Conservation (phyloP, 92 coral and sea anemone genomes). For the Palythoa heliodiscus region DNA sequence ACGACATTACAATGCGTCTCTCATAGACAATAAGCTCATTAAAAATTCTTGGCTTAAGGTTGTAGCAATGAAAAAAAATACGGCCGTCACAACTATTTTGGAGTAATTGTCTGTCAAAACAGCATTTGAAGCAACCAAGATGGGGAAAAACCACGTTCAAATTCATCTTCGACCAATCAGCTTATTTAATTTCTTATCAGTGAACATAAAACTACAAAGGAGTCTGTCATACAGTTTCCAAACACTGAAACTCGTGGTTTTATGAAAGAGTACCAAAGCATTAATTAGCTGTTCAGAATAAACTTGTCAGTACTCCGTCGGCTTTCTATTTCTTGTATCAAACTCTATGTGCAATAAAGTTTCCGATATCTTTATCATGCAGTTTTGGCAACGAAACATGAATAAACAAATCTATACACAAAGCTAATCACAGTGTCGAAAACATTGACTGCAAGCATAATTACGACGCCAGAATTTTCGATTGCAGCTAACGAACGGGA, state of each 20-base stretch:
- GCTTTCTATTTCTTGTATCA: not conserved
- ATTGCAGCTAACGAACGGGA: not conserved
- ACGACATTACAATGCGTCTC: not conserved
- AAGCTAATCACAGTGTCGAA: not conserved
- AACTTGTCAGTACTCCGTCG: too few species aligned
- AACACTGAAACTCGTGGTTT: not conserved
- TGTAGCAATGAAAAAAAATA: not conserved
- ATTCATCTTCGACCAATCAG: not conserved
- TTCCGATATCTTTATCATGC: too few species aligned
- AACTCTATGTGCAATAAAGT: not conserved
- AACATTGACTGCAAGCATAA: not conserved
- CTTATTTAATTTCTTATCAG: not conserved
- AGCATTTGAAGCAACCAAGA: not conserved
- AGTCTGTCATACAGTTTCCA: too few species aligned
- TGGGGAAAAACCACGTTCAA: not conserved
- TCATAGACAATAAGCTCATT: constrained; percentile 18
- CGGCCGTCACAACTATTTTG: not conserved
- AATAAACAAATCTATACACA: not conserved
- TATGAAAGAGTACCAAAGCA: not conserved
- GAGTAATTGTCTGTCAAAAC: not conserved
- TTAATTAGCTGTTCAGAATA: constrained; percentile 9
- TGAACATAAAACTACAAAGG: not conserved
- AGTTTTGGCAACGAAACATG: not conserved
- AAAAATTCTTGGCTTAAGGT: constrained; percentile 2
- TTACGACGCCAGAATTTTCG: not conserved